Conservation (phyloP, 2,888 invertebrate genomes). For the Eristalis intricaria region DNA sequence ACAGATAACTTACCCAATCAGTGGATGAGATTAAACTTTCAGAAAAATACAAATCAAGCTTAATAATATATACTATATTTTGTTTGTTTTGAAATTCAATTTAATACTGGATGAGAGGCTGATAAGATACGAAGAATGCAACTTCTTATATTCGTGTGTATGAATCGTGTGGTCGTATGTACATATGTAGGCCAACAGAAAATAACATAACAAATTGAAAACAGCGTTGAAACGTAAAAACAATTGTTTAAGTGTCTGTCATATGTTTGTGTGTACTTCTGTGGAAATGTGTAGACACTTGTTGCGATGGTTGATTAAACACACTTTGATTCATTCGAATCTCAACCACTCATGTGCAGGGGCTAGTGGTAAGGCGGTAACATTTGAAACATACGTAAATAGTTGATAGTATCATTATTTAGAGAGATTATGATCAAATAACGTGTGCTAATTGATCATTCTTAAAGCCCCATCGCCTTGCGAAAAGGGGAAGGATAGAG, state of each 20-base stretch:
- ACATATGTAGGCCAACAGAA: not conserved
- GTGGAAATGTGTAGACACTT: conserved; percentile 6
- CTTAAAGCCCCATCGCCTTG: not conserved
- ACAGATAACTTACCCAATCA: conserved; percentile 19
- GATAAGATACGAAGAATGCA: conserved; percentile 41
- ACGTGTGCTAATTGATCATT: not conserved
- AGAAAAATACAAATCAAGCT: conserved; percentile 1
- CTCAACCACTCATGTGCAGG: too few species aligned
- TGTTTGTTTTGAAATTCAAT: conserved; percentile 13
- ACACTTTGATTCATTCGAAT: not conserved
- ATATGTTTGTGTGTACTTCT: not conserved
- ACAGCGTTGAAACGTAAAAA: not conserved
- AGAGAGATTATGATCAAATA: not conserved
- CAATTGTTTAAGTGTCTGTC: conserved; percentile 10
- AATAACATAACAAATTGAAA: not conserved
- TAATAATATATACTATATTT: not conserved
- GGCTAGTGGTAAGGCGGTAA: too few species aligned
- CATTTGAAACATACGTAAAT: not conserved
- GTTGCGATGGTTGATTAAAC: not conserved
- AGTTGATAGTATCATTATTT: not conserved
- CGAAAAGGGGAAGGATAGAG: not conserved
- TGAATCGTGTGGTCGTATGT: not conserved
- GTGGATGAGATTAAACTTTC: conserved; percentile 11
- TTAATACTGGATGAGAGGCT: not conserved
- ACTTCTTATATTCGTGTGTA: not conserved